Conservation (phyloP, 2,113 vertebrate genomes). For the Phycodurus eques region DNA sequence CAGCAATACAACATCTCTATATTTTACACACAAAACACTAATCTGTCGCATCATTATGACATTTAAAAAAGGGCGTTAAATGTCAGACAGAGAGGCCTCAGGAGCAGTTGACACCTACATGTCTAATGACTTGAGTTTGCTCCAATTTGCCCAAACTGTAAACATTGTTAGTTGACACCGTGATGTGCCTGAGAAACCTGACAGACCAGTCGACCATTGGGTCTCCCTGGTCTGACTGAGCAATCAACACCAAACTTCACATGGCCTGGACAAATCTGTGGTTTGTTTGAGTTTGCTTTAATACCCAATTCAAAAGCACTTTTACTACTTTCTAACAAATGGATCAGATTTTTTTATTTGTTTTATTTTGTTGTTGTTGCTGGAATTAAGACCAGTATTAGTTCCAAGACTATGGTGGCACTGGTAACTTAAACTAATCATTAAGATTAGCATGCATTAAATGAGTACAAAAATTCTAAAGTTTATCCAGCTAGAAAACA, state of each 20-base stretch:
- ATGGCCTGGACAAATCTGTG: conserved; percentile 1
- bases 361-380: background rate
- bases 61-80: conserved; percentile 6
- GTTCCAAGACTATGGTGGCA: background rate
- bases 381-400: background rate
- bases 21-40: conserved; percentile 6
- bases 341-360: background rate
- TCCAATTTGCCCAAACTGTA: background rate
- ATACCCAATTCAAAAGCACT: background rate
- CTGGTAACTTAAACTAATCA: background rate
- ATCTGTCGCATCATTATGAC: background rate
- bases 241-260: conserved; percentile 9
- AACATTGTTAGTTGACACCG: conserved; percentile 6
- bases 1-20: background rate
- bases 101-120: background rate
- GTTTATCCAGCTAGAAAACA: conserved; percentile 12
- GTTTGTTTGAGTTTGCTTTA: background rate
- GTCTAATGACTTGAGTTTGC: background rate
- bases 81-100: background rate
- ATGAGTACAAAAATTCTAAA: conserved; percentile 15
- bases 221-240: conserved; percentile 1
- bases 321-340: background rate
- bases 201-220: conserved; percentile 11
- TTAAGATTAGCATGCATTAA: conserved; percentile 29
- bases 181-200: conserved; percentile 13